Evolutionary conservation across 1,140 invertebrate species (phyloP).

Genomic region (Drosophila azteca): DNA sequence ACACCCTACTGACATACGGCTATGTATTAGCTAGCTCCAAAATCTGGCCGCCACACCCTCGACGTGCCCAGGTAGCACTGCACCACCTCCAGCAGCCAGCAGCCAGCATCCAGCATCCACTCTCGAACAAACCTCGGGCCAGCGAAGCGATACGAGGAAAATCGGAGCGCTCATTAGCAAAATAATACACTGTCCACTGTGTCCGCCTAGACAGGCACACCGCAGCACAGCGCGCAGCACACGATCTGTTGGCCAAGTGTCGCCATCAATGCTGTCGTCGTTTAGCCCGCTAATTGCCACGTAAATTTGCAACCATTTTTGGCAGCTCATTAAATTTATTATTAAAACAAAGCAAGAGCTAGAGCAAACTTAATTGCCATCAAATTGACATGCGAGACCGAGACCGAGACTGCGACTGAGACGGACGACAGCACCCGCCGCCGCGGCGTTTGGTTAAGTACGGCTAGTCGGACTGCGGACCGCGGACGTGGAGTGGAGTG

Average conservation of each 20-base stretch:
- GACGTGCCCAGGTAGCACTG: conserved; percentile 29
- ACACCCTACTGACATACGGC: conserved; percentile 16
- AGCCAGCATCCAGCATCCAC: not conserved
- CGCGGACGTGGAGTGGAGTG: not conserved
- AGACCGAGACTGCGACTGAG: conserved; percentile 18
- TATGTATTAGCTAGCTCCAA: conserved; percentile 3
- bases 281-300: conserved; percentile 76
- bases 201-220: conserved; percentile 21
- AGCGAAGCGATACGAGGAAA: conserved; percentile 33
- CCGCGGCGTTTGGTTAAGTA: conserved; percentile 30
- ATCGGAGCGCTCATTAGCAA: conserved; percentile 66
- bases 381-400: conserved; percentile 74
- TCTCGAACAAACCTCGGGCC: conserved; percentile 49
- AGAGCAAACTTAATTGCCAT: conserved; percentile 73
- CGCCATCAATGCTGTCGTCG: conserved; percentile 45
- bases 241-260: conserved; percentile 75
- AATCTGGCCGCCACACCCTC: conserved; percentile 39
- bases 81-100: no score
- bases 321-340: conserved; percentile 82
- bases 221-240: conserved; percentile 5
- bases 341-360: conserved; percentile 66
- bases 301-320: conserved; percentile 83
- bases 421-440: conserved; percentile 73
- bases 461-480: conserved; percentile 1
- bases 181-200: conserved; percentile 44